Conservation (phyloP, 1,140 invertebrate genomes). For the Sycobia sp. region DNA sequence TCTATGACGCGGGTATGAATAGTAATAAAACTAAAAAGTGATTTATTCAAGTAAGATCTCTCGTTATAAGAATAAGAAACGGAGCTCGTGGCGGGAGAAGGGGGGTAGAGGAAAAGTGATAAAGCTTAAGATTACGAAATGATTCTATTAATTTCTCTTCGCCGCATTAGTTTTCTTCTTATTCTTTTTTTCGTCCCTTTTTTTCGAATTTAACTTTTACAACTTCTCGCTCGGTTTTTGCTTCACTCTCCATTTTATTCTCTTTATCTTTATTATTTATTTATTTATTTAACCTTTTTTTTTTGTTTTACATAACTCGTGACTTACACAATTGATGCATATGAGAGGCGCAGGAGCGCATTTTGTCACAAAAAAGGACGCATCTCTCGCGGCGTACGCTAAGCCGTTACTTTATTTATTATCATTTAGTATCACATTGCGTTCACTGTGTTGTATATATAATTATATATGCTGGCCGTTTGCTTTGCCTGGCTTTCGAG, state of each 20-base stretch:
- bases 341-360: slow-evolving; percentile 39
- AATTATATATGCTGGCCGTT: slow-evolving; percentile 54
- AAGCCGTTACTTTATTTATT: slow-evolving; percentile 61
- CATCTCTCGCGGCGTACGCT: slow-evolving; percentile 43
- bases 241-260: too few relatives aligned
- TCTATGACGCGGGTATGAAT: slow-evolving; percentile 18
- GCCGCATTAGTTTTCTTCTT: background rate
- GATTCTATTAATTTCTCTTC: background rate
- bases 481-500: slow-evolving; percentile 53
- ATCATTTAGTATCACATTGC: slow-evolving; percentile 64
- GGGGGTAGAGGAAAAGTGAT: background rate
- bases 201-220: too few relatives aligned
- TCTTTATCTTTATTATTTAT: slow-evolving; percentile 6
- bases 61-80: slow-evolving; percentile 25
- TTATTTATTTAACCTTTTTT: background rate
- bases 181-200: background rate
- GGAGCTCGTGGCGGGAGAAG: too few relatives aligned
- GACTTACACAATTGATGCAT: slow-evolving; percentile 41
- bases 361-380: slow-evolving; percentile 40
- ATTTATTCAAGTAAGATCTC: slow-evolving; percentile 30
- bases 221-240: slow-evolving; percentile 1
- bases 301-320: slow-evolving; percentile 12
- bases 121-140: slow-evolving; percentile 30
- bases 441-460: slow-evolving; percentile 53
- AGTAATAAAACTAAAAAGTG: slow-evolving; percentile 11